Percentiles rank a stretch among this genome's conserved stretches.
Conservation (phyloP, 2,888 invertebrate species). For the Ennomos quercinarius region DNA sequence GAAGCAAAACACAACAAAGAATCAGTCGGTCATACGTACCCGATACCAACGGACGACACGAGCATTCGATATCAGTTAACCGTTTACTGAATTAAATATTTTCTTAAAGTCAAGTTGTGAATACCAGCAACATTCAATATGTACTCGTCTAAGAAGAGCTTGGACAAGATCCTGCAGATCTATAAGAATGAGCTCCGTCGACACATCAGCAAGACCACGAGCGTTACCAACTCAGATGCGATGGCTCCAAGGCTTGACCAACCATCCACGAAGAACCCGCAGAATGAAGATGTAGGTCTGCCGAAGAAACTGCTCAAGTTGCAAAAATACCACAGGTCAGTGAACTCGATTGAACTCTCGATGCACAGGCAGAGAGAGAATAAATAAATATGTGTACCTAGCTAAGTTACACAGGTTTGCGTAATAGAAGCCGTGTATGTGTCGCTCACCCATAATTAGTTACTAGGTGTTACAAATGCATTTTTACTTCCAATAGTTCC, state of each 20-base stretch:
- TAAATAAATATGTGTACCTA: no score
- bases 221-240: slow-evolving; percentile 86
- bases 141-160: slow-evolving; percentile 74
- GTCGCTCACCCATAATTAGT: background rate
- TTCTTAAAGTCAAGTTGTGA: slow-evolving; percentile 24
- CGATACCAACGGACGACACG: slow-evolving; percentile 60
- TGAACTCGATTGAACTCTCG: slow-evolving; percentile 66
- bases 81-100: slow-evolving; percentile 50
- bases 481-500: no score
- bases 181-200: slow-evolving; percentile 78
- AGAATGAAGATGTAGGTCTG: slow-evolving; percentile 68
- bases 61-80: slow-evolving; percentile 33
- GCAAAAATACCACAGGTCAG: slow-evolving; percentile 86
- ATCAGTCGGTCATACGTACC: slow-evolving; percentile 73
- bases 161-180: slow-evolving; percentile 69
- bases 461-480: slow-evolving; percentile 1
- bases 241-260: slow-evolving; percentile 82
- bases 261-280: slow-evolving; percentile 58
- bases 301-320: slow-evolving; percentile 80
- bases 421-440: slow-evolving; percentile 50
- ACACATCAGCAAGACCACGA: slow-evolving; percentile 86
- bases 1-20: slow-evolving; percentile 80
- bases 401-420: slow-evolving; percentile 50
- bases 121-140: slow-evolving; percentile 51
- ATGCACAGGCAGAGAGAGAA: slow-evolving; percentile 25